A percentile compares a stretch with the other conserved stretches of the same genome.
phyloP scores from a whole-genome alignment of 2,797 vertebrate species.

The Austrolebias charrua region DNA sequence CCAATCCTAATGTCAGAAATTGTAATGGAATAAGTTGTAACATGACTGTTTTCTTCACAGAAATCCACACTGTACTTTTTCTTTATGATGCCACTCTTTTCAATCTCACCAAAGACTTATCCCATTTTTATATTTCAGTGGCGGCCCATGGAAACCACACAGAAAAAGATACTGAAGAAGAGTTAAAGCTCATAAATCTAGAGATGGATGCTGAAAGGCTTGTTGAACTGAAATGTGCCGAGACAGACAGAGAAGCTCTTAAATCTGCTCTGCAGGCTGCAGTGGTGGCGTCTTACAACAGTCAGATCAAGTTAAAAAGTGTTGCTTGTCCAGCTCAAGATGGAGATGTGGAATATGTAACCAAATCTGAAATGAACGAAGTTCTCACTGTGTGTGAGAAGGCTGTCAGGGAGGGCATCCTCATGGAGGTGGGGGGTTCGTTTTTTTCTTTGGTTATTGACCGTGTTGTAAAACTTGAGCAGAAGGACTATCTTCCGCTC shows the following conservation, averaged over 20 bases:
- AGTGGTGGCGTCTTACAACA: slow-evolving; percentile 71
- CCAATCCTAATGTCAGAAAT: too few species aligned
- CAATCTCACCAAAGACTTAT: slow-evolving; percentile 2
- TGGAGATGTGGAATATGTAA: slow-evolving; percentile 80
- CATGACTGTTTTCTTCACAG: neutral
- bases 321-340: slow-evolving; percentile 64
- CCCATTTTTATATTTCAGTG: slow-evolving; percentile 45
- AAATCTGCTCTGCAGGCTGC: slow-evolving; percentile 79
- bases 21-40: too few species aligned
- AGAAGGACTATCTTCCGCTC: slow-evolving; percentile 76
- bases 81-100: neutral
- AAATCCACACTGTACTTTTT: neutral
- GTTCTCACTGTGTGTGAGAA: slow-evolving; percentile 82
- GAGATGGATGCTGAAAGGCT: slow-evolving; percentile 79
- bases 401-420: slow-evolving; percentile 77
- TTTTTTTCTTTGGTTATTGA: slow-evolving; percentile 85
- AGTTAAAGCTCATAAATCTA: slow-evolving; percentile 73
- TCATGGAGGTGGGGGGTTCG: slow-evolving; percentile 77
- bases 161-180: slow-evolving; percentile 78
- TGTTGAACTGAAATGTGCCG: slow-evolving; percentile 76
- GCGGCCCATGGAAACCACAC: slow-evolving; percentile 65
- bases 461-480: slow-evolving; percentile 75
- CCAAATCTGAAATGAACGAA: slow-evolving; percentile 85
- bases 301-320: slow-evolving; percentile 57
- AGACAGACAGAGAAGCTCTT: slow-evolving; percentile 80